phyloP scores from a whole-genome alignment of 2,113 vertebrate species.

The Setophaga petechia region DNA sequence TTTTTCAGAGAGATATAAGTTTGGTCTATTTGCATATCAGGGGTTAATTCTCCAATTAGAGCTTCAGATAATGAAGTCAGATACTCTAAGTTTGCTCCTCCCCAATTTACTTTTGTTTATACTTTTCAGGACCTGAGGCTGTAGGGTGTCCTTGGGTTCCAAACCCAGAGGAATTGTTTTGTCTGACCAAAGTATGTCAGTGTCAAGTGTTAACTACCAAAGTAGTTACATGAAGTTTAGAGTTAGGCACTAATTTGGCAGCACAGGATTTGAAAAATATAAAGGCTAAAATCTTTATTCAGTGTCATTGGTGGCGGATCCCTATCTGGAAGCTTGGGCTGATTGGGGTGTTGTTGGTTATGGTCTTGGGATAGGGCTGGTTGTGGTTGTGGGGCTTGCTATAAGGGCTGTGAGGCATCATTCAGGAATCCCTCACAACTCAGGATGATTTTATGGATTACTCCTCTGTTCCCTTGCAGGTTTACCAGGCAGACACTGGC shows the following conservation, averaged over 20 bases:
- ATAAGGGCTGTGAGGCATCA: background rate
- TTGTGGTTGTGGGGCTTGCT: too few relatives aligned
- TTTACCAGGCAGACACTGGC: conserved; percentile 73
- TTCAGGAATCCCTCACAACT: fast-evolving
- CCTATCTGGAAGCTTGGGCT: too few relatives aligned
- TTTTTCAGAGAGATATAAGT: background rate
- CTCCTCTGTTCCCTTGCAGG: conserved; percentile 51
- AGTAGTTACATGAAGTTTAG: background rate
- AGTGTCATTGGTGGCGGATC: too few relatives aligned
- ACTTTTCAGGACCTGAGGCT: background rate
- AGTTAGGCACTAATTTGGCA: background rate
- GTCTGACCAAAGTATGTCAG: background rate
- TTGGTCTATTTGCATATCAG: background rate
- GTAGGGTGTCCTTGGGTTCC: background rate
- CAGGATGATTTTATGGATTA: background rate
- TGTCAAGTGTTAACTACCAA: background rate
- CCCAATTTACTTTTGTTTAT: background rate
- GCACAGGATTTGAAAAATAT: background rate
- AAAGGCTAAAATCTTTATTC: background rate
- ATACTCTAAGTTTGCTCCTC: background rate
- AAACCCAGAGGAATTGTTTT: background rate
- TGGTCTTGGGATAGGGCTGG: too few relatives aligned
- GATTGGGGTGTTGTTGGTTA: too few relatives aligned
- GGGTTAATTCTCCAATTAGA: background rate
- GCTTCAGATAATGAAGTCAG: background rate